Percentiles rank a stretch among this genome's conserved stretches.
Evolutionary conservation across 2,797 vertebrate species (phyloP).

Genomic region (Steatocranus sp.): DNA sequence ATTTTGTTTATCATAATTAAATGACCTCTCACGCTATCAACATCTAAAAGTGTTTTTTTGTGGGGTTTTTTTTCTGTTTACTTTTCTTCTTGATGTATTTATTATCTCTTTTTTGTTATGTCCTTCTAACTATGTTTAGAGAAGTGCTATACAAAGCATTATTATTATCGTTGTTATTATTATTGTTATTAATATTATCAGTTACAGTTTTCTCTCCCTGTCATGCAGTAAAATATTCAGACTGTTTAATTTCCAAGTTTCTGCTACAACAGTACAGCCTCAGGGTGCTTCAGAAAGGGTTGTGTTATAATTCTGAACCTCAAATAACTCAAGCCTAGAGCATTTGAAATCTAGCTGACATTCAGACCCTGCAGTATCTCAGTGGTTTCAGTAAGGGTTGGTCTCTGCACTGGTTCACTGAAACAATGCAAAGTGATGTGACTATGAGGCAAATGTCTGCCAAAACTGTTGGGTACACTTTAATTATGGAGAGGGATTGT

Average conservation of each 20-base stretch:
- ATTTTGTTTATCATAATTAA: not conserved
- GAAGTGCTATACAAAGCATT: not conserved
- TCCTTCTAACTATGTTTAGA: not conserved
- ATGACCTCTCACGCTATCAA: not conserved
- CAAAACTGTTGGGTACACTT: slow-evolving; percentile 59
- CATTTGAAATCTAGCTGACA: slow-evolving; percentile 37
- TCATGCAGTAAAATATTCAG: not conserved
- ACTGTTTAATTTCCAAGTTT: slow-evolving; percentile 1
- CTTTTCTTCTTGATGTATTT: not conserved
- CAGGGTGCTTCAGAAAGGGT: not conserved
- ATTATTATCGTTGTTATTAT: not conserved
- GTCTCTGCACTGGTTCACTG: slow-evolving; percentile 3
- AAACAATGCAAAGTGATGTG: slow-evolving; percentile 45
- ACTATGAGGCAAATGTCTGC: slow-evolving; percentile 47
- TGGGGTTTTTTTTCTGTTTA: not conserved
- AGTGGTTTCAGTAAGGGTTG: slow-evolving; percentile 18
- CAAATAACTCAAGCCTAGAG: slow-evolving; percentile 22
- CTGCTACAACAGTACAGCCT: not conserved
- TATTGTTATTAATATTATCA: not conserved
- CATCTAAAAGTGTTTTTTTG: not conserved
- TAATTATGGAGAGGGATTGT: slow-evolving; percentile 66
- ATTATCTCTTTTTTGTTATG: not conserved
- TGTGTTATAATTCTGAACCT: slow-evolving; percentile 11
- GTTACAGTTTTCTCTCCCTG: not conserved
- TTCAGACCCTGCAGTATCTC: slow-evolving; percentile 14